phyloP scores from a whole-genome alignment of 2,113 vertebrate genomes.

The Vulpes vulpes region DNA sequence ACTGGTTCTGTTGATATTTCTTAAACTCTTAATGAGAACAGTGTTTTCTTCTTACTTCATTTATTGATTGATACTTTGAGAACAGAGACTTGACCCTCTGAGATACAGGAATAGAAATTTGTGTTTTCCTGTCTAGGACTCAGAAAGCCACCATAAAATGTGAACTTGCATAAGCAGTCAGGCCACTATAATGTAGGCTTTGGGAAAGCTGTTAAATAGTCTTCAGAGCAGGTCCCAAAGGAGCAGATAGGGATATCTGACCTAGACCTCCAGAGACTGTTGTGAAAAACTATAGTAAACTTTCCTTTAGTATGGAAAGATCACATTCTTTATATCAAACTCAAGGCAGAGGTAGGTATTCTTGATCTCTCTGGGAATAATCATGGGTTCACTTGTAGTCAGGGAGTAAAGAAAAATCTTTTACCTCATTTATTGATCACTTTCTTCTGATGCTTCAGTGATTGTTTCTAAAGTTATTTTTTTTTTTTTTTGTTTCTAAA shows the following conservation, averaged over 20 bases:
- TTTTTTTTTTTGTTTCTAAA: background rate
- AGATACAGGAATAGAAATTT: background rate
- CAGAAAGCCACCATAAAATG: background rate
- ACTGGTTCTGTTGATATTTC: constrained; percentile 28
- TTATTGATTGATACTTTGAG: constrained; percentile 48
- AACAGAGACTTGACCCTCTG: background rate
- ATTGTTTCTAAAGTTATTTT: constrained; percentile 21
- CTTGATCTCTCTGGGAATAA: constrained; percentile 30
- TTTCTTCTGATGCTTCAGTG: constrained; percentile 44
- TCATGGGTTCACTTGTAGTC: constrained; percentile 40
- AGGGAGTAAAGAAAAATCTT: background rate
- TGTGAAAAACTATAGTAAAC: background rate
- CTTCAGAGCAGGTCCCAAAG: background rate
- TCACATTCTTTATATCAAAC: background rate
- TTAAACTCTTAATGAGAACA: background rate
- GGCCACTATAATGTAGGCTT: background rate
- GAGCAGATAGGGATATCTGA: background rate
- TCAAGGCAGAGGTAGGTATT: background rate
- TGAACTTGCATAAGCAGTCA: background rate
- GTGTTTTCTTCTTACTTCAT: background rate
- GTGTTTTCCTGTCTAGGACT: constrained; percentile 13
- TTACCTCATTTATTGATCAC: constrained; percentile 5
- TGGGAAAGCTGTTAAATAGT: background rate
- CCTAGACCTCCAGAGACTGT: background rate
- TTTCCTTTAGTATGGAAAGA: constrained; percentile 12